Evolutionary conservation across 2,888 invertebrate species (phyloP), one percentile per base, ranked within the genome.

Genomic region (Limnephilus auricula): DNA sequence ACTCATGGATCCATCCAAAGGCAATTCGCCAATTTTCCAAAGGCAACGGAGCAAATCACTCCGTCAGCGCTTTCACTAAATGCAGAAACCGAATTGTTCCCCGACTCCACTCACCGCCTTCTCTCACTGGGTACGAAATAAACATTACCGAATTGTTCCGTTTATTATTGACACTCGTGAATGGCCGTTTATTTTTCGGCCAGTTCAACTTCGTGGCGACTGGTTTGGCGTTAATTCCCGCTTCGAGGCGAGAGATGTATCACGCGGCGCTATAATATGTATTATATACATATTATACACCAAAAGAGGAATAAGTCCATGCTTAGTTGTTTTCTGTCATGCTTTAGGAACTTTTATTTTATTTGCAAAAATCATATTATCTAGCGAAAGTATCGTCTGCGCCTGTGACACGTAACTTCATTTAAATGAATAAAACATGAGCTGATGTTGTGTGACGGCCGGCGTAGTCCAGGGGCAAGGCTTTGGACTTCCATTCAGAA

Each of bases 171-270:
- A 82, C 32, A 82, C n/a, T 34, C 34, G 82, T 82, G 82, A 82
- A 82, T 82, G 25, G 32, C 6, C 34, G 82, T n/a, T 82, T 32
- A 82, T 82, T 25, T 32, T 82, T 25, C 82, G 25, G 82, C 12
- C 34, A 82, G 82, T 82, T 82, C 82, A 82, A 82, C 32, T 82
- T 82, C 82, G 82, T 82, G 82, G 34, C 82, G 34, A 34, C 34
- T 34, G 34, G 82, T 82, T 82, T 82, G 82, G 31, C 82, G 37
- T 15, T 34, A 18, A 32, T 34, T 31, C 6, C 32, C 80, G 13
- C 65, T 65, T 5, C 65, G 65, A 25, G 65, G 65, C 25, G n/a
- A 65, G 65, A 65, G 5, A 65, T 65, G 50, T 65, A 25, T 4
- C 50, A 65, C 50, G 18, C 25, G 5, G 18, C 50, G 2, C 1